Conservation (phyloP, 2,113 vertebrate species). For the Neofelis nebulosa region DNA sequence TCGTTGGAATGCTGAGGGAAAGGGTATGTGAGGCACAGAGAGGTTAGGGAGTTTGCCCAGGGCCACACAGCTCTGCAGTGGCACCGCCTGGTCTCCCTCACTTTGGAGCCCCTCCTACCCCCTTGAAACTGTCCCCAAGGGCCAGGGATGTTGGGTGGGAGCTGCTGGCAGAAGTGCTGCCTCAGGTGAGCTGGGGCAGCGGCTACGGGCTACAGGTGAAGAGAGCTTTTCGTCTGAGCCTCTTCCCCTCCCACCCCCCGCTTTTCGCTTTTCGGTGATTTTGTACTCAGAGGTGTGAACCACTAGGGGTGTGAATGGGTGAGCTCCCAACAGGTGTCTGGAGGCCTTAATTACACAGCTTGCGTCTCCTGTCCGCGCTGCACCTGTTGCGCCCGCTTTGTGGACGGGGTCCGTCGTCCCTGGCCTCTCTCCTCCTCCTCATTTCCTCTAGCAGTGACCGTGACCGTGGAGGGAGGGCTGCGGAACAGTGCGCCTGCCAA, state of each 20-base stretch:
- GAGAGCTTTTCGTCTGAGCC: not conserved
- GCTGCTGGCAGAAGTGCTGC: not conserved
- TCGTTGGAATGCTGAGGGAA: not conserved
- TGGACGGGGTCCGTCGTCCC: not conserved
- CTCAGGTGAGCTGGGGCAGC: not conserved
- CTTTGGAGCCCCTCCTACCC: not conserved
- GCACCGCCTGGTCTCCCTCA: not conserved
- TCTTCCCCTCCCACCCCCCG: not conserved
- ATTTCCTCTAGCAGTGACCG: not conserved
- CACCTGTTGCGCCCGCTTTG: not conserved
- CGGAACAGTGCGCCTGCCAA: not conserved
- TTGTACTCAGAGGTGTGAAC: not conserved
- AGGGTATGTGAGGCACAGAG: not conserved
- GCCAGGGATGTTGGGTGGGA: not conserved
- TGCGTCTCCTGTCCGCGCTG: not conserved
- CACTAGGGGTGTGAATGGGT: conserved; percentile 46
- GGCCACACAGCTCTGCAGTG: not conserved
- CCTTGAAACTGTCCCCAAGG: too few species aligned
- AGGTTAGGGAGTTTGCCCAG: not conserved
- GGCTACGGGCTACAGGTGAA: not conserved
- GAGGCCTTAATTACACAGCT: not conserved
- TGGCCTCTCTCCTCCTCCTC: not conserved
- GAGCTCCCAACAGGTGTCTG: conserved; percentile 44
- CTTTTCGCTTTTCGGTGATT: not conserved
- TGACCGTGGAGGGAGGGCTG: not conserved